Evolutionary conservation across 1,140 invertebrate genomes (phyloP).

Genomic region (Drosophila nigrodunni): DNA sequence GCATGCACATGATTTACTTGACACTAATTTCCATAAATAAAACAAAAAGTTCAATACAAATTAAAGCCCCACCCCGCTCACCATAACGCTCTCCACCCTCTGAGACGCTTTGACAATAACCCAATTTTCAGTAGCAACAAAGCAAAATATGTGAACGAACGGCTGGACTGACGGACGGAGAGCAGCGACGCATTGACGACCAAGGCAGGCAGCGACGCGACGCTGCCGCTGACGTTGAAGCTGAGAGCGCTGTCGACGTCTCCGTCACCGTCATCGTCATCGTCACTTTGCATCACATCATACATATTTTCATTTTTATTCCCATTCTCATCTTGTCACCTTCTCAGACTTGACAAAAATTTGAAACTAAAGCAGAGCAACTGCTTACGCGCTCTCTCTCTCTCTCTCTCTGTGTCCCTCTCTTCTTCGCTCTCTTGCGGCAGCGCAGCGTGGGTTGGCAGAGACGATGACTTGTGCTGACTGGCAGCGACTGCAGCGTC

Average conservation of each 20-base stretch:
- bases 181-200: constrained; percentile 33
- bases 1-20: constrained; percentile 80
- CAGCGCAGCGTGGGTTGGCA: constrained; percentile 33
- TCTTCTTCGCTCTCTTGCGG: not conserved
- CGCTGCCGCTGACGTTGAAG: constrained; percentile 3
- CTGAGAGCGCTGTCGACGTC: constrained; percentile 6
- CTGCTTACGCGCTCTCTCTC: not conserved
- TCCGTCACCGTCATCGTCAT: constrained; percentile 7
- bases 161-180: too few species aligned
- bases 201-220: constrained; percentile 45
- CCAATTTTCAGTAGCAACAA: constrained; percentile 76
- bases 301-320: constrained; percentile 15
- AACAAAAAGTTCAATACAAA: constrained; percentile 73
- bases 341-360: constrained; percentile 34
- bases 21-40: constrained; percentile 84
- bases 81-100: constrained; percentile 28
- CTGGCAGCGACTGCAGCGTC: constrained; percentile 49
- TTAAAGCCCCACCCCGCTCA: constrained; percentile 4
- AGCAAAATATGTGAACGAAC: constrained; percentile 33
- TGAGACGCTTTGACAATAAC: constrained; percentile 73
- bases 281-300: not conserved
- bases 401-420: not conserved
- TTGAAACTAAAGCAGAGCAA: constrained; percentile 19
- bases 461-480: not conserved
- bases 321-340: constrained; percentile 26